Base-by-base conservation (phyloP, 2,797 vertebrate genomes). In the Neopelma chrysocephalum region DNA sequence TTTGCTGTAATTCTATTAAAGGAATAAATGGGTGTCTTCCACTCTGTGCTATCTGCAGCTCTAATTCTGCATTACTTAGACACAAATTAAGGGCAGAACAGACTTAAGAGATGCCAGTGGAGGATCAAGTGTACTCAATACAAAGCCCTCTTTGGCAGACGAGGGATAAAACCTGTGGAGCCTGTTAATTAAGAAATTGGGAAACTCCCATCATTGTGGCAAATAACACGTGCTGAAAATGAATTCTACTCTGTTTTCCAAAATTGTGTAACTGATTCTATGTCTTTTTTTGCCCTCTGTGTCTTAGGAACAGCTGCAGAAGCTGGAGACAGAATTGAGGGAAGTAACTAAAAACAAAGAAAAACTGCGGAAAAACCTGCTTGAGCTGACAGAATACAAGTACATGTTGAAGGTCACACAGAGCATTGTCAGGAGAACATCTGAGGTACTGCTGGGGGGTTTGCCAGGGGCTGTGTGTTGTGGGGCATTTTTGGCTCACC, bases 291-390 rank as follows among this genome's bases (percentile, higher is more conserved):
- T 20, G 2, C 12, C 13, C 38, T 45, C 14, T 13, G 0, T 66
- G 27, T n/a, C 87, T 87, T 91, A 99, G 99, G 99, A 99, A 92
- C 99, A 99, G 94, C 96, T 99, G 43, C 99, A 99, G 97, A 98
- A 99, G 94, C 98, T 99, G 42, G 99, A 99, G 96, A 98, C 99
- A 93, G 99, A 99, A 94, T 97, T 99, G 93, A 98, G 99, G 9
- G 99, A 99, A 96, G 98, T 99, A 71, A 98, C 98, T 16, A 98
- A 98, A 90, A 99, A 99, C 98, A 99, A 99, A 95, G 99, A 99
- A 82, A 99, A 99, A 91, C 95, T 99, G 93, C 98, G 97, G 95
- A 98, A 97, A 90, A 99, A 99, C 97, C 97, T 99, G n/a, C 97
- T 99, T 45, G 99, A 99, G 72, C 97, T 99, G 93, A 99, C 97